These are phyloP conservation scores for Rosalia funebris DNA, from an alignment of 2,888 invertebrate species.

Conservation along the genomic window DNA sequence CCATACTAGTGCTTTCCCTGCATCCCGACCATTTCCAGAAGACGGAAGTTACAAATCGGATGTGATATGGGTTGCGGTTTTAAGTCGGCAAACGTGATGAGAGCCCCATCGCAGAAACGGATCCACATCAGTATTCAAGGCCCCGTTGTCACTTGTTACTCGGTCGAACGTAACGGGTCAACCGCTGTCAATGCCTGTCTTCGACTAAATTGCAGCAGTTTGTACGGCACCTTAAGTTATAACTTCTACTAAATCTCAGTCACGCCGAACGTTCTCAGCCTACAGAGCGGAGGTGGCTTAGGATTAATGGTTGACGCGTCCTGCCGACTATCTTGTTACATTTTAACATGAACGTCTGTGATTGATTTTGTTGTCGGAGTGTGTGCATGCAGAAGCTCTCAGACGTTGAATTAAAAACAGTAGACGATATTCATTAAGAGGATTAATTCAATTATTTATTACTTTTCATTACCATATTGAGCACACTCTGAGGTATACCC, in stretches of 20 bases:
- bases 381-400: too few relatives aligned
- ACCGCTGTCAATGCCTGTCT: conserved; percentile 60
- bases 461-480: too few relatives aligned
- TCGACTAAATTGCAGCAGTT: conserved; percentile 51
- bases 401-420: too few relatives aligned
- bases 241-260: conserved; percentile 41
- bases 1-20: too few relatives aligned
- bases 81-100: conserved; percentile 56
- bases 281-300: not conserved
- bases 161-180: conserved; percentile 55
- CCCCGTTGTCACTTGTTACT: conserved; percentile 54
- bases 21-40: not conserved
- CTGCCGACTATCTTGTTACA: not conserved
- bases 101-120: conserved; percentile 42
- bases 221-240: conserved; percentile 44
- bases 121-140: conserved; percentile 59
- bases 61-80: conserved; percentile 51
- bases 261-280: conserved; percentile 23
- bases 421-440: too few relatives aligned
- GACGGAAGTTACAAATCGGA: conserved; percentile 55
- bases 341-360: not conserved
- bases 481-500: too few relatives aligned
- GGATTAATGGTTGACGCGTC: not conserved
- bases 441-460: too few relatives aligned
- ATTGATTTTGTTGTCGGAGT: too few relatives aligned